Evolutionary conservation across 2,113 vertebrate species (phyloP).

Genomic region (Heptranchias perlo): DNA sequence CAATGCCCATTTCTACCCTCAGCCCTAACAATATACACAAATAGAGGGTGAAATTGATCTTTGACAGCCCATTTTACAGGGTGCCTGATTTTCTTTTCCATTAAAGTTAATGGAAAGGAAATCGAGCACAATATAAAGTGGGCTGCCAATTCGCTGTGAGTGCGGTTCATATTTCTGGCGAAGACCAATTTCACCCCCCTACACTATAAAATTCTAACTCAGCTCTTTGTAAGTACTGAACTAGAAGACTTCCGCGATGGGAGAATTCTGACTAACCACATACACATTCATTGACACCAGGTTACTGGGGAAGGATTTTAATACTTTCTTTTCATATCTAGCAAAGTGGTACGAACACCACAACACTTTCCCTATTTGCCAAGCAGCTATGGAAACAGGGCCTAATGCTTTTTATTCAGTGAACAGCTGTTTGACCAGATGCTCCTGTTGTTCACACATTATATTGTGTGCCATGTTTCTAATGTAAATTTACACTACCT

Average conservation of each 20-base stretch:
- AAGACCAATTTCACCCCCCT: neutral
- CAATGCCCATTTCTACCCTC: neutral
- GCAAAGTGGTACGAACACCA: neutral
- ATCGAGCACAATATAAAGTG: neutral
- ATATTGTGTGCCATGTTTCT: neutral
- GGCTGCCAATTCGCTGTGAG: neutral
- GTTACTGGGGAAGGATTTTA: neutral
- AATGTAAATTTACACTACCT: conserved; percentile 6
- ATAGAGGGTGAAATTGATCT: neutral
- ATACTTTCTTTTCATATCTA: neutral
- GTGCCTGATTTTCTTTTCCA: neutral
- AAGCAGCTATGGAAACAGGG: neutral
- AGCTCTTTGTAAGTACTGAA: neutral
- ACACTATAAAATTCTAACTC: neutral
- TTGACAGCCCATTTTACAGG: neutral
- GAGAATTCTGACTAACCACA: neutral
- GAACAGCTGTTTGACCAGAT: neutral
- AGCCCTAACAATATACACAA: neutral
- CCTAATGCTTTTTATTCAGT: neutral
- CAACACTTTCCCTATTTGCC: neutral
- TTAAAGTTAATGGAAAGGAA: neutral
- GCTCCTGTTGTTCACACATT: neutral
- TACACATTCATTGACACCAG: neutral
- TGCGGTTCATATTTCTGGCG: neutral
- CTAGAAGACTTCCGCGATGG: neutral